phyloP scores from a whole-genome alignment of 2,888 invertebrate species.

The Coenonympha arcania region DNA sequence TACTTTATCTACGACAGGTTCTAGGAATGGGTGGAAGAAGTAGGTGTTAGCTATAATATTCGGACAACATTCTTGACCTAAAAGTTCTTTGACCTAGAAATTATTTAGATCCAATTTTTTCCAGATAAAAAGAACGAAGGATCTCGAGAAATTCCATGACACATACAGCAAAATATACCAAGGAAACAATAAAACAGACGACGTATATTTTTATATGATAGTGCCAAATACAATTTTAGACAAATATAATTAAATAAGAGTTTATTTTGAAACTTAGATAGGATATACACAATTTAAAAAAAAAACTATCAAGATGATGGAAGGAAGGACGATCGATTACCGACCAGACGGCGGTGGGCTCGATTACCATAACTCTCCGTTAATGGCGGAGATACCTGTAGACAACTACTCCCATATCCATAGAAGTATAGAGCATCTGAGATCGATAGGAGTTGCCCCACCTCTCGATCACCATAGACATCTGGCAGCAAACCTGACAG shows the following conservation, averaged over 20 bases:
- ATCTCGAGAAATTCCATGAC: conserved; percentile 72
- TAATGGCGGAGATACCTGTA: conserved; percentile 79
- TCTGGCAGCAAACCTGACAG: conserved; percentile 63
- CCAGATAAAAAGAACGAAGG: conserved; percentile 63
- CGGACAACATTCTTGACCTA: conserved; percentile 45
- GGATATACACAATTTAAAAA: conserved; percentile 43
- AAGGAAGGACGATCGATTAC: conserved; percentile 72
- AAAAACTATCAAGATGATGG: conserved; percentile 62
- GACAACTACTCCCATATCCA: conserved; percentile 79
- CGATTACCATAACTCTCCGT: conserved; percentile 78
- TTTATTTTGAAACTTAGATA: conserved; percentile 54
- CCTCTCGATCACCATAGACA: conserved; percentile 67
- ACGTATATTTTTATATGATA: conserved; percentile 65
- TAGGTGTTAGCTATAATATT: conserved; percentile 21
- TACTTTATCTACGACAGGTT: no score
- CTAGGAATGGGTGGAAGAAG: not conserved
- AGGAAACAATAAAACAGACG: conserved; percentile 45
- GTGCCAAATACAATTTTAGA: conserved; percentile 64
- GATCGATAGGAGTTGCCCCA: conserved; percentile 74
- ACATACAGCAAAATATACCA: conserved; percentile 43
- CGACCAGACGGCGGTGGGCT: conserved; percentile 75
- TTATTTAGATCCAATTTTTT: conserved; percentile 31
- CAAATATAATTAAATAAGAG: conserved; percentile 48
- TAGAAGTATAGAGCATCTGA: conserved; percentile 77
- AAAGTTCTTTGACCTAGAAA: not conserved